These are phyloP conservation scores for Trochalopteron elliotii DNA, from an alignment of 2,113 vertebrate species.

Conservation along the genomic window DNA sequence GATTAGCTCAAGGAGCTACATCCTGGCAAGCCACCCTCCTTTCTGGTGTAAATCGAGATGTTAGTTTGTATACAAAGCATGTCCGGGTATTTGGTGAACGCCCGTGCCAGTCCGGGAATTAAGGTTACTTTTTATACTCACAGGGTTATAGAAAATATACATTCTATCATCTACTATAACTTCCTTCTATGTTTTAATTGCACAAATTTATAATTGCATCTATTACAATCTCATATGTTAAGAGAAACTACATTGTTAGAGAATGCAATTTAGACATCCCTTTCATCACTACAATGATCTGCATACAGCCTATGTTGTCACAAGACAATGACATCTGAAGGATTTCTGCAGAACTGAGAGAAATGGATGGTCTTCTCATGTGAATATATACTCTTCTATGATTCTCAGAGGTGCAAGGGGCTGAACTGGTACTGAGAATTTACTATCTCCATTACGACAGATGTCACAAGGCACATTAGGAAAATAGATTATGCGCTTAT, in stretches of 20 bases:
- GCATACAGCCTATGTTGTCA: neutral
- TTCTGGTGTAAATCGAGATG: too few species aligned
- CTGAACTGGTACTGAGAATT: neutral
- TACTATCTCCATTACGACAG: neutral
- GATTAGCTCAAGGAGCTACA: too few species aligned
- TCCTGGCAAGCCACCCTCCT: too few species aligned
- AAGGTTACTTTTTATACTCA: too few species aligned
- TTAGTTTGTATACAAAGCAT: too few species aligned
- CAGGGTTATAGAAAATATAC: too few species aligned
- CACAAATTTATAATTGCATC: too few species aligned
- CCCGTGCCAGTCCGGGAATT: too few species aligned
- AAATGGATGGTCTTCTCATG: neutral
- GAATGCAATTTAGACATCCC: neutral
- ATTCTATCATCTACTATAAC: too few species aligned
- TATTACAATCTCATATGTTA: neutral
- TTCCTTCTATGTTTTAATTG: too few species aligned
- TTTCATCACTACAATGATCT: neutral
- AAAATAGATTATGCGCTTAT: neutral
- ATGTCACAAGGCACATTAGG: neutral
- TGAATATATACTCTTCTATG: neutral
- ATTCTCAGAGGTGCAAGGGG: neutral
- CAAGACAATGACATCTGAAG: neutral
- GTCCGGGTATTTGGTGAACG: too few species aligned
- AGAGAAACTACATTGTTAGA: neutral
- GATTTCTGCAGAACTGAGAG: neutral